Base-by-base conservation (phyloP, 1,140 invertebrate genomes). In the Oppia nitens region DNA sequence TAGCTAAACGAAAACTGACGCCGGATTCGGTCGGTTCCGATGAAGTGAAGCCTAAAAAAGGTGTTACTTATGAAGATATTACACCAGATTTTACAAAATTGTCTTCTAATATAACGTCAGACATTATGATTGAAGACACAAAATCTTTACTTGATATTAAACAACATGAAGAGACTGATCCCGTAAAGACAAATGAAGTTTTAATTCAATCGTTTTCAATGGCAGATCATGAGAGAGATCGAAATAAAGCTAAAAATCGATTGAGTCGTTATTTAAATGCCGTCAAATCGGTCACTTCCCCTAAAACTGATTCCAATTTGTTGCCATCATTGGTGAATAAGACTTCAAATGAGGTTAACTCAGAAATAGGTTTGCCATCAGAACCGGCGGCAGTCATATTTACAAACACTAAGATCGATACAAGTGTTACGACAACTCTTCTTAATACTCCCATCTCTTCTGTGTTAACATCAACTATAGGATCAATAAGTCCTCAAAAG, bases 221-320 rank as follows among this genome's bases (percentile, higher is more conserved):
- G 20, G 48, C 48, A 27, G 56, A 57, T 52, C 56, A 57, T 40
- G 56, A 57, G 23, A 17, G 48, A 24, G 56, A 57, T 40, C n/a
- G 26, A 21, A 57, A 57, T n/a, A 57, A 57, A 26, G 17, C 51
- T n/a, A 50, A 49, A 57, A 57, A 57, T 52, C 40, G 56, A 2
- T 27, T 57, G 25, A n/a, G 26, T 57, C 56, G 56, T 17, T 57
- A 49, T 29, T 11, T 57, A n/a, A 47, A 1, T 26, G 56, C 56
- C 2, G 4, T 57, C 2, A 45, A 57, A 52, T 24, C 48, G 32
- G 45, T 27, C 1, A 49, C 32, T 6, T 9, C 6, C 17, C 32
- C 32, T 40, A 40, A 40, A 17, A n/a, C n/a, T n/a, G n/a, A n/a
- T n/a, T n/a, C n/a, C n/a, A 40, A 40, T 40, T 6, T 9, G 32